phyloP scores from a whole-genome alignment of 2,888 invertebrate species.

The Girardia tigrina region DNA sequence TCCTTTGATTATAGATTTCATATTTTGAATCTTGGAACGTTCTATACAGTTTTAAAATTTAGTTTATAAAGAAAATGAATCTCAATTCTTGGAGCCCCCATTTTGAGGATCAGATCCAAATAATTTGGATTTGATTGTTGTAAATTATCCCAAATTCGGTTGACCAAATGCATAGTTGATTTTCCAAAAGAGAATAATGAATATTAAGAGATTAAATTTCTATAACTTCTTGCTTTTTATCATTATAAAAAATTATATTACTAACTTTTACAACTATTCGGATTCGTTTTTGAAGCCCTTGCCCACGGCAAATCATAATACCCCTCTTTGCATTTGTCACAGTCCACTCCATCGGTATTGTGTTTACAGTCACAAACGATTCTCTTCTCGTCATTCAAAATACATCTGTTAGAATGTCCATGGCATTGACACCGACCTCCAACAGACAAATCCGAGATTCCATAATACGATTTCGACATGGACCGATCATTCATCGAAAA shows the following conservation, averaged over 20 bases:
- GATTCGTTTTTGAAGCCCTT: constrained; percentile 8
- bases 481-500: constrained; percentile 2
- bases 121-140: no score
- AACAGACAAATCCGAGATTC: constrained; percentile 83
- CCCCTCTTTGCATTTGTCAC: constrained; percentile 26
- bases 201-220: no score
- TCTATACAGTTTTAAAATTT: no score
- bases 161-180: no score
- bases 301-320: constrained; percentile 27
- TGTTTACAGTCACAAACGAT: constrained; percentile 27
- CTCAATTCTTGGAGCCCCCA: no score
- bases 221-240: no score
- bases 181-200: no score
- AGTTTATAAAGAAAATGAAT: no score
- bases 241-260: neutral
- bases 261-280: constrained; percentile 26
- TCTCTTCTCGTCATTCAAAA: constrained; percentile 37
- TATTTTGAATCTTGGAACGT: no score
- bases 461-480: constrained; percentile 59
- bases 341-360: constrained; percentile 25
- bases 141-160: no score
- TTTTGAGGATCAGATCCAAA: no score
- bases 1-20: no score
- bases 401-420: constrained; percentile 83
- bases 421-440: constrained; percentile 98